Percentiles rank a stretch among this genome's conserved stretches.
phyloP scores from a whole-genome alignment of 1,140 invertebrate species.

The Listronotus oregonensis region DNA sequence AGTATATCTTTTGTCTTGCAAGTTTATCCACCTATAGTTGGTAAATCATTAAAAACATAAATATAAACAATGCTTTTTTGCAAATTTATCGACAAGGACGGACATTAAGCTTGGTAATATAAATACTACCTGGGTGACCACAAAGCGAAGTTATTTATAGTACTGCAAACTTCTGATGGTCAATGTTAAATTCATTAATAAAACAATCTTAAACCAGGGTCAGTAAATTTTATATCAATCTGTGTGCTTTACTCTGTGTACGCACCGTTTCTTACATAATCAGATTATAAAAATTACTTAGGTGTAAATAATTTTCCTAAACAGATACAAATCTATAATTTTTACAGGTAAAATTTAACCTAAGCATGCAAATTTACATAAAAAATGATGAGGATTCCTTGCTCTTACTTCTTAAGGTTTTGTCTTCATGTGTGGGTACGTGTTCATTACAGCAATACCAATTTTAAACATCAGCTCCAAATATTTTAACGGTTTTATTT shows the following conservation, averaged over 20 bases:
- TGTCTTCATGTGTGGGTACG: no score
- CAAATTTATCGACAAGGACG: constrained; percentile 29
- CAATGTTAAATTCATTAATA: constrained; percentile 40
- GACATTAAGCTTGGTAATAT: constrained; percentile 16
- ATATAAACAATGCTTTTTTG: constrained; percentile 10
- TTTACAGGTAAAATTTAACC: no score
- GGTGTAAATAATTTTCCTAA: no score
- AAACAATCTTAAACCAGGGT: constrained; percentile 38
- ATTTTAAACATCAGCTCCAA: no score
- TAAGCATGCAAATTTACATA: no score
- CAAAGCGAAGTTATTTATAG: constrained; percentile 37
- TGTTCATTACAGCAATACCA: no score
- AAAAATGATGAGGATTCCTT: no score
- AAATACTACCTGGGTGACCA: constrained; percentile 32
- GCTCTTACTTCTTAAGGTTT: no score
- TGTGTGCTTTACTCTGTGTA: constrained; percentile 13
- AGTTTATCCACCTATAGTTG: not conserved
- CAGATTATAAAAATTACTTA: not conserved
- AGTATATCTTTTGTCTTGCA: no score
- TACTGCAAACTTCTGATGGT: constrained; percentile 38
- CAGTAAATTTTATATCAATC: constrained; percentile 26
- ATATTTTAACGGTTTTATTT: no score
- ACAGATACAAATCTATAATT: no score
- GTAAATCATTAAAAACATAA: not conserved
- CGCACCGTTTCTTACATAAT: constrained; percentile 29